These are phyloP conservation scores for Microcebus griseorufus DNA, from an alignment of 2,113 vertebrate species.

Conservation along the genomic window DNA sequence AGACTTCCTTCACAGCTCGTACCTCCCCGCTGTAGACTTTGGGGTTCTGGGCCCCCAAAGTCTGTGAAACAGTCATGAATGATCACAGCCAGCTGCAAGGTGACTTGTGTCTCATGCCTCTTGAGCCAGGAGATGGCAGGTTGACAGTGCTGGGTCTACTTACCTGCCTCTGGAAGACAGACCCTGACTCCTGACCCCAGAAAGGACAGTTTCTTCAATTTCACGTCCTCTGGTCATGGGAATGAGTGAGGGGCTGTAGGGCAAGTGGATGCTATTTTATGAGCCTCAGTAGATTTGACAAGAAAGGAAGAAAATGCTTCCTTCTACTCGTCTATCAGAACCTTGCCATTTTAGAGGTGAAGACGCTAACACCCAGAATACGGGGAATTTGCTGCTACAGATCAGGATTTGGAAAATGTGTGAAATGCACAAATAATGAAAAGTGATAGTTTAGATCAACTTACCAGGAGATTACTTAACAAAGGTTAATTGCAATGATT, in stretches of 20 bases:
- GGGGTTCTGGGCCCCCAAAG: background rate
- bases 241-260: background rate
- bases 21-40: background rate
- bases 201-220: background rate
- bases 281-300: background rate
- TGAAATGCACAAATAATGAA: background rate
- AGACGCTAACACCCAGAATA: background rate
- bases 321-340: background rate
- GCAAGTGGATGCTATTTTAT: background rate
- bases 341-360: background rate
- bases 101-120: background rate
- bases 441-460: background rate
- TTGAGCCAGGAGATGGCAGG: background rate
- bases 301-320: background rate
- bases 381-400: background rate
- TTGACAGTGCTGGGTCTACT: background rate
- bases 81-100: background rate
- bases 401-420: constrained; percentile 22
- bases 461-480: background rate
- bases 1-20: background rate
- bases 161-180: background rate
- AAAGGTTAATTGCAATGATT: background rate
- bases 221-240: background rate
- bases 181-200: background rate
- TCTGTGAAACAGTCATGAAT: background rate